Percentiles rank a stretch among this genome's conserved stretches.
phyloP scores from a whole-genome alignment of 2,797 vertebrate species.

The Pseudomugil tenellus region DNA sequence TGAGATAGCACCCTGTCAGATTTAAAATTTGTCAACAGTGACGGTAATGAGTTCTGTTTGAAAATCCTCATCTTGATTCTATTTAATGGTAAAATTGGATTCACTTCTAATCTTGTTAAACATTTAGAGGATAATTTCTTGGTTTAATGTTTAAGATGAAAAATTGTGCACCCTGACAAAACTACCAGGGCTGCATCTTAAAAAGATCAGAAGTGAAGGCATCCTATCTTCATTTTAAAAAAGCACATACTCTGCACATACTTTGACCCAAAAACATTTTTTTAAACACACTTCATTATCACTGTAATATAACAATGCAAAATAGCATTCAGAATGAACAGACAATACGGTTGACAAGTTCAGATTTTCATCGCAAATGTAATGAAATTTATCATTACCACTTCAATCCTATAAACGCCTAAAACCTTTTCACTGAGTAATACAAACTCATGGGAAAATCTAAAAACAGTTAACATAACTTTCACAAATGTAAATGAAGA shows the following conservation, averaged over 20 bases:
- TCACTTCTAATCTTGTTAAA: conserved; percentile 66
- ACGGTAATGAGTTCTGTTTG: conserved; percentile 64
- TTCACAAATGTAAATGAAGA: background rate
- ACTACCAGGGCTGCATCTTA: conserved; percentile 18
- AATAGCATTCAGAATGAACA: background rate
- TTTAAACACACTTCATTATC: background rate
- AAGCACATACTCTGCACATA: background rate
- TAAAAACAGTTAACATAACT: background rate
- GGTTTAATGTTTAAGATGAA: conserved; percentile 61
- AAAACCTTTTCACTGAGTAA: background rate
- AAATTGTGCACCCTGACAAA: conserved; percentile 34
- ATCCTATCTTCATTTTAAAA: conserved; percentile 39
- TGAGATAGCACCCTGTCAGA: conserved; percentile 37
- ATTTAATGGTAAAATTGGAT: conserved; percentile 72
- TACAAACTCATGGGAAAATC: background rate
- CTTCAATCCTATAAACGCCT: background rate
- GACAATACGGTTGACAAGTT: background rate
- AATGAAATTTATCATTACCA: background rate
- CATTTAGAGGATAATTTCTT: conserved; percentile 62
- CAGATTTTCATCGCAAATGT: conserved; percentile 3
- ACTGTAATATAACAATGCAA: background rate
- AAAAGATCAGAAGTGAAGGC: conserved; percentile 44
- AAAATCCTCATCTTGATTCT: conserved; percentile 69
- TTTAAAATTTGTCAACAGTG: conserved; percentile 34
- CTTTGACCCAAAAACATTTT: too few species aligned